Evolutionary conservation across 2,888 invertebrate genomes (phyloP), one percentile per base, ranked within the genome.

Genomic region (Scaptodrosophila latifasciaeformis): DNA sequence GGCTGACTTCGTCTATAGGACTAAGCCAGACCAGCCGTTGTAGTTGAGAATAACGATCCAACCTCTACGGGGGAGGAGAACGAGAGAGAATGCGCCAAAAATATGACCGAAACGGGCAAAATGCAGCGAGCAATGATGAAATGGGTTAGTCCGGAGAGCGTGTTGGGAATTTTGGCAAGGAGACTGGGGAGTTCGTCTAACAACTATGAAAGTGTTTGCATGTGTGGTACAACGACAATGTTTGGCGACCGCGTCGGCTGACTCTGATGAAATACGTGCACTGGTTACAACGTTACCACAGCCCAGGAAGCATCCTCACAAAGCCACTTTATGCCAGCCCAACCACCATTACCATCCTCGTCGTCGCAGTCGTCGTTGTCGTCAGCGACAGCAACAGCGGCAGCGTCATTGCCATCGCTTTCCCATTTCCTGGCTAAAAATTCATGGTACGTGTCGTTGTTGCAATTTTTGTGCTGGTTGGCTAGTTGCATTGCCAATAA

Each of bases 401-500:
- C n/a, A n/a, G 61, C 59, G 56, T 54, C 51, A 54, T 43, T 35
- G 47, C 19, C 39, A 18, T 1, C 15, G 30, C 31, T 12, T 31
- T 10, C 15, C 7, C 13, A 34, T 34, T 12, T 34, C 13, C 5
- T 10, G 12, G 34, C 15, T n/a, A n/a, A n/a, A n/a, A n/a, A n/a
- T n/a, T n/a, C n/a, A n/a, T n/a, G 39, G 17, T 45, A 30, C 31
- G 31, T 47, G 53, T 60, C 34, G 43, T 29, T 43, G 39, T 50
- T 42, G 34, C 39, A 48, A 48, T 46, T 51, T 50, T 45, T 18
- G 30, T 30, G 27, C 29, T 44, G 37, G 42, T 52, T 49, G 52
- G 42, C 52, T 59, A 24, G 50, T 61, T 65, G 65, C 66, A 71
- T 53, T 50, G 71, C 78, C 71, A 82, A 82, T 82, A 81, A 63